Percentiles rank a stretch among this genome's conserved stretches.
These are phyloP conservation scores for Nasonia vitripennis DNA, from an alignment of 1,140 invertebrate species.

Conservation along the genomic window DNA sequence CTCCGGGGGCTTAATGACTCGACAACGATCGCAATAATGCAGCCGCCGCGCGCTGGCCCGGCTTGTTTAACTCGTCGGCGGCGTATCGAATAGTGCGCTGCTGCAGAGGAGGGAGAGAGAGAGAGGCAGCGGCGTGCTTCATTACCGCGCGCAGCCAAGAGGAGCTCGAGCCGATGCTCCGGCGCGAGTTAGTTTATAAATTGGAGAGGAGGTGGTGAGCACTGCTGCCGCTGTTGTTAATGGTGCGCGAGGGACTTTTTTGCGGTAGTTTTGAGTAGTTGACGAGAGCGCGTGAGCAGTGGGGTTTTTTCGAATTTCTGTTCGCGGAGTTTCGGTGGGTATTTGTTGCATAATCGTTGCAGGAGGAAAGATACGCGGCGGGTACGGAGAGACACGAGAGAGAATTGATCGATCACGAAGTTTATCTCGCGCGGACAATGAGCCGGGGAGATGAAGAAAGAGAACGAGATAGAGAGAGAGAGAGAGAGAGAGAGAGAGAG, in stretches of 20 bases:
- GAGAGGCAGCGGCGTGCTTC: conserved; percentile 24
- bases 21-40: conserved; percentile 47
- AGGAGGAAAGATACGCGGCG: too few species aligned
- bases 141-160: conserved; percentile 29
- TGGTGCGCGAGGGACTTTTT: neutral
- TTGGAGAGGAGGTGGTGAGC: conserved; percentile 3
- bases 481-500: too few species aligned
- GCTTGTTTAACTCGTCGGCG: conserved; percentile 40
- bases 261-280: too few species aligned
- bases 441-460: neutral
- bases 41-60: neutral
- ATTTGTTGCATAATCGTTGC: too few species aligned
- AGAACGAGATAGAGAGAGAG: too few species aligned
- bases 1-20: conserved; percentile 42
- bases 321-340: too few species aligned
- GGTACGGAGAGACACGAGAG: neutral
- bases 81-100: conserved; percentile 32
- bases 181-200: conserved; percentile 16
- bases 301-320: neutral
- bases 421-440: neutral
- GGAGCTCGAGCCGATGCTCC: neutral
- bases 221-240: neutral
- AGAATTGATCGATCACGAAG: neutral
- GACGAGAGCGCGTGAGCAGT: neutral
- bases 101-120: neutral